A percentile compares a stretch with the other conserved stretches of the same genome.
Evolutionary conservation across 2,113 vertebrate species (phyloP).

Genomic region (Nannospalax galili): DNA sequence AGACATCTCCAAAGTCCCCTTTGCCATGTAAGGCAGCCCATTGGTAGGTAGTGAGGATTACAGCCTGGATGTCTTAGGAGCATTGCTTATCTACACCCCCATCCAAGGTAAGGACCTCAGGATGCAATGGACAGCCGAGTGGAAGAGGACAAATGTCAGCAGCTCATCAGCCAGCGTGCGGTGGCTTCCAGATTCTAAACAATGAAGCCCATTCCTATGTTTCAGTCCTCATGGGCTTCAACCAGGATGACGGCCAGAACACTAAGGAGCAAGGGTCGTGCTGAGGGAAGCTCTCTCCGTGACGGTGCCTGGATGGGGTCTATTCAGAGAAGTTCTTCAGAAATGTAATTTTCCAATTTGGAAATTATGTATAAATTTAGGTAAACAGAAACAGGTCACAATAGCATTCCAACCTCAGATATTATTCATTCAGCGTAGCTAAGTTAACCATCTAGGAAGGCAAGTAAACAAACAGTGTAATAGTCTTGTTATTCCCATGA

Average conservation of each 20-base stretch:
- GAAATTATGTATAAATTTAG: neutral
- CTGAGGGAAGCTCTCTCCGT: accelerated
- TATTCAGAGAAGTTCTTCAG: neutral
- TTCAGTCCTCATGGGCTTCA: neutral
- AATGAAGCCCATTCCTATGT: neutral
- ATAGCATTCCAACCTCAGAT: neutral
- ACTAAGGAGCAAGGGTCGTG: neutral
- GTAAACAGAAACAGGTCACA: neutral
- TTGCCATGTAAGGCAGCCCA: neutral
- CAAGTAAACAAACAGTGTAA: too few species aligned
- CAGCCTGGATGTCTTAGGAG: neutral
- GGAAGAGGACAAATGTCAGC: accelerated
- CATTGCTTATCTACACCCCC: neutral
- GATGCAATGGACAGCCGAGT: too few species aligned
- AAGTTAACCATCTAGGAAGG: neutral
- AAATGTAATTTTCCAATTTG: neutral
- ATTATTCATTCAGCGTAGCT: neutral
- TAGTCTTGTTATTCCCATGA: neutral
- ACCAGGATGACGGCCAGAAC: too few species aligned
- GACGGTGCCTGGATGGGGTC: neutral
- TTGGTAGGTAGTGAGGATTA: neutral
- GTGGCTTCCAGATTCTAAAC: too few species aligned
- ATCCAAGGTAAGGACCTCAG: too few species aligned
- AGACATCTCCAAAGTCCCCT: neutral
- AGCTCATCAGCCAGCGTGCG: accelerated